These are phyloP conservation scores for Oreocharis arfaki DNA, from an alignment of 2,113 vertebrate genomes.

Conservation along the genomic window DNA sequence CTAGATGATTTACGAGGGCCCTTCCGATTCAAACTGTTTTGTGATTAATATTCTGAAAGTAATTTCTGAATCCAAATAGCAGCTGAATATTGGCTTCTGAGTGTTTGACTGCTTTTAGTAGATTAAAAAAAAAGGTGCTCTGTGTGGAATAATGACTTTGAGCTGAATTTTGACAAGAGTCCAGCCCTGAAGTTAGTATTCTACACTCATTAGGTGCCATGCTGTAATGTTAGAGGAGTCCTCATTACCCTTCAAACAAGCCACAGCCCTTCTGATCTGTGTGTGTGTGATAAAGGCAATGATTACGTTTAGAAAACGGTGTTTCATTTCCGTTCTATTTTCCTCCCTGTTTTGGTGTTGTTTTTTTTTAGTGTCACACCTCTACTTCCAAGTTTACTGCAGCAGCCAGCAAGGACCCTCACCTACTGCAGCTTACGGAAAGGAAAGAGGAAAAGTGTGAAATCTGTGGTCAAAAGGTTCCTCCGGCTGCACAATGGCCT, in stretches of 20 bases:
- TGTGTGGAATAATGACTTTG: neutral
- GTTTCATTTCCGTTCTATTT: neutral
- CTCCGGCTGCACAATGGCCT: constrained; percentile 91
- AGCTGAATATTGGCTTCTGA: neutral
- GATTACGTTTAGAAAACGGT: neutral
- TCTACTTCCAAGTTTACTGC: constrained; percentile 72
- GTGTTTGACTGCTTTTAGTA: neutral
- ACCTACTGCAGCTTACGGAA: constrained; percentile 81
- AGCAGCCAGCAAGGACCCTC: constrained; percentile 76
- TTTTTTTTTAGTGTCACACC: constrained; percentile 66
- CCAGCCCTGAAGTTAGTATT: fast-evolving
- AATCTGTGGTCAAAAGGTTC: constrained; percentile 82
- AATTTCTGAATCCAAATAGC: neutral
- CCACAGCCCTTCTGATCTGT: neutral
- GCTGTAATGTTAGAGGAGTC: neutral
- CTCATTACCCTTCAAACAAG: neutral
- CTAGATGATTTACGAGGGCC: neutral
- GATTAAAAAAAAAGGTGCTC: neutral
- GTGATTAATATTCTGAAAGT: neutral
- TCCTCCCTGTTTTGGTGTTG: neutral
- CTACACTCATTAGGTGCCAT: neutral
- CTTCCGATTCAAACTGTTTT: neutral
- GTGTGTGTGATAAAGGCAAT: fast-evolving
- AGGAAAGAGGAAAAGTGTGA: constrained; percentile 87
- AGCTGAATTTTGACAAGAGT: fast-evolving